Conservation (phyloP, 2,113 vertebrate species). For the Prochilodus magdalenae region DNA sequence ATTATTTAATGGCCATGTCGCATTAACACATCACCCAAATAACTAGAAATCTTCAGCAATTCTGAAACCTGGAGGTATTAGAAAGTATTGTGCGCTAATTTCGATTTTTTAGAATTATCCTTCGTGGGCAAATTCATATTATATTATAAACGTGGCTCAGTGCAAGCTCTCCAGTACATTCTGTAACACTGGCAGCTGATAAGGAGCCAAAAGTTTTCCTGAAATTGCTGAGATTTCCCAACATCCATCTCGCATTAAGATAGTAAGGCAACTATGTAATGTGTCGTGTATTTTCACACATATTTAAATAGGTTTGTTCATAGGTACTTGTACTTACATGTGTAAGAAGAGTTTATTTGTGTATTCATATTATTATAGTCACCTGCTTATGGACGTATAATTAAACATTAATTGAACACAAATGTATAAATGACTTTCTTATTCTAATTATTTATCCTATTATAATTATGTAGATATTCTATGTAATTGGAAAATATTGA, state of each 20-base stretch:
- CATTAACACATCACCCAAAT: no score
- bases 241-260: neutral
- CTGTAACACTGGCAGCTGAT: neutral
- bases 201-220: neutral
- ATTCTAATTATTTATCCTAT: no score
- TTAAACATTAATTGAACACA: neutral
- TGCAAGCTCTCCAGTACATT: no score
- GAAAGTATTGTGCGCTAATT: no score
- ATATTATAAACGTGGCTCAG: no score
- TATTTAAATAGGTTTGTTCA: neutral
- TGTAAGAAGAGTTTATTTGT: no score
- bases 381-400: neutral
- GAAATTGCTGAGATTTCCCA: neutral
- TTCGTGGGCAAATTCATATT: no score
- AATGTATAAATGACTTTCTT: neutral
- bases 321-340: neutral
- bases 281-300: neutral
- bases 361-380: neutral
- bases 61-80: no score
- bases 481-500: neutral
- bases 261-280: neutral
- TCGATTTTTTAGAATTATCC: no score
- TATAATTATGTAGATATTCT: slow-evolving; percentile 16
- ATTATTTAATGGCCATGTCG: no score
- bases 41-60: no score